Conservation (phyloP, 2,113 vertebrate genomes). For the Corythoichthys haematopterus region DNA sequence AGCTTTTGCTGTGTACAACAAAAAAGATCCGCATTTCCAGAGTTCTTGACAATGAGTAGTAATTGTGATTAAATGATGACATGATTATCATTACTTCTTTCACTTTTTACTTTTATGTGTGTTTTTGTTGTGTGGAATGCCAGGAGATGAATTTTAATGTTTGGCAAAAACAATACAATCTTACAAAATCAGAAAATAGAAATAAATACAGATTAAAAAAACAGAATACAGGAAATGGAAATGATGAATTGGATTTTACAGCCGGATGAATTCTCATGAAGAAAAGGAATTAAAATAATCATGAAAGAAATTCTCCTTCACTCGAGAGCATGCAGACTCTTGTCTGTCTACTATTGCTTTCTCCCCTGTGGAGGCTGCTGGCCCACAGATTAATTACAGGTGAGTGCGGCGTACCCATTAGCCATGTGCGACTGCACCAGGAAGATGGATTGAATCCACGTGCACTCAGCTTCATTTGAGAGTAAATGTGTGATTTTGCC, state of each 20-base stretch:
- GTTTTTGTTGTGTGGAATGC: no score
- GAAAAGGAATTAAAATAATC: background rate
- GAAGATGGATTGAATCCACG: slow-evolving; percentile 26
- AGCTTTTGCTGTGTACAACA: no score
- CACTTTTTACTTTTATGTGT: no score
- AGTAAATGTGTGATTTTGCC: slow-evolving; percentile 37
- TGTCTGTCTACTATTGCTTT: slow-evolving; percentile 16
- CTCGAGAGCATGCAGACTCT: background rate
- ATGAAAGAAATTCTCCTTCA: background rate
- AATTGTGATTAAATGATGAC: no score
- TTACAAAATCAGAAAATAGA: background rate
- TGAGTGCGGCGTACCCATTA: slow-evolving; percentile 23
- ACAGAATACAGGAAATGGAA: background rate
- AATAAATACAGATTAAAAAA: background rate
- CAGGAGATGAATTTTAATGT: background rate
- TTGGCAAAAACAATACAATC: background rate
- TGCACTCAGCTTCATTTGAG: slow-evolving; percentile 37
- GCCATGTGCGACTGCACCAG: slow-evolving; percentile 20
- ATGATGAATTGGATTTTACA: background rate
- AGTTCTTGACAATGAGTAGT: no score
- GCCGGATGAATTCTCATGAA: background rate
- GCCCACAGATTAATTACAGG: slow-evolving; percentile 52
- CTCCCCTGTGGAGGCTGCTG: slow-evolving; percentile 25
- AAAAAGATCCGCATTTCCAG: no score
- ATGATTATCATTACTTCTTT: no score